Evolutionary conservation across 1,140 invertebrate species (phyloP).

Genomic region (Camponotus vicinus): DNA sequence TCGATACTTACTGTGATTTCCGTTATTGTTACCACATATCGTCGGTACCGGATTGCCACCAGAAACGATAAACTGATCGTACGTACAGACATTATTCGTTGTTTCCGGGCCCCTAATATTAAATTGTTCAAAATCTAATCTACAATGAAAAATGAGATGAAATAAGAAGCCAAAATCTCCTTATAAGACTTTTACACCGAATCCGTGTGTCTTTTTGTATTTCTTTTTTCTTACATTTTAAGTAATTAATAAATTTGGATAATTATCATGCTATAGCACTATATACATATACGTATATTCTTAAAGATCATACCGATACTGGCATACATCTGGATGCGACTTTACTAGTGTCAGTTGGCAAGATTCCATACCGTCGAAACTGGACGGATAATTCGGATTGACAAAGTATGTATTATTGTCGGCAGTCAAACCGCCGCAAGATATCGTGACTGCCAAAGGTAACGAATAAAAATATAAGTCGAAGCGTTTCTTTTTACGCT

Average conservation of each 20-base stretch:
- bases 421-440: conserved; percentile 91
- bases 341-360: conserved; percentile 94
- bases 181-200: background rate
- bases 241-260: background rate
- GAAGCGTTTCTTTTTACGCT: background rate
- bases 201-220: background rate
- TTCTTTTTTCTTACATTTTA: background rate
- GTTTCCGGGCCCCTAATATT: conserved; percentile 90
- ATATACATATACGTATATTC: background rate
- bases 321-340: conserved; percentile 91
- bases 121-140: conserved; percentile 93
- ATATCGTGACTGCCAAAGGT: conserved; percentile 89
- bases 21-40: conserved; percentile 93
- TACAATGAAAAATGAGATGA: conserved; percentile 77
- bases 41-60: conserved; percentile 92
- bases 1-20: conserved; percentile 92
- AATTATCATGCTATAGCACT: no score
- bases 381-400: conserved; percentile 91
- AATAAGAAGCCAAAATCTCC: background rate
- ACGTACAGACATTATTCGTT: conserved; percentile 92
- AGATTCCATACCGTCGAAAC: conserved; percentile 92
- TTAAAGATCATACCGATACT: conserved; percentile 89
- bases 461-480: background rate
- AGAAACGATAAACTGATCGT: conserved; percentile 94
- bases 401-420: conserved; percentile 95